These are phyloP conservation scores for Pogonophryne albipinna DNA, from an alignment of 2,797 vertebrate species.

Conservation along the genomic window DNA sequence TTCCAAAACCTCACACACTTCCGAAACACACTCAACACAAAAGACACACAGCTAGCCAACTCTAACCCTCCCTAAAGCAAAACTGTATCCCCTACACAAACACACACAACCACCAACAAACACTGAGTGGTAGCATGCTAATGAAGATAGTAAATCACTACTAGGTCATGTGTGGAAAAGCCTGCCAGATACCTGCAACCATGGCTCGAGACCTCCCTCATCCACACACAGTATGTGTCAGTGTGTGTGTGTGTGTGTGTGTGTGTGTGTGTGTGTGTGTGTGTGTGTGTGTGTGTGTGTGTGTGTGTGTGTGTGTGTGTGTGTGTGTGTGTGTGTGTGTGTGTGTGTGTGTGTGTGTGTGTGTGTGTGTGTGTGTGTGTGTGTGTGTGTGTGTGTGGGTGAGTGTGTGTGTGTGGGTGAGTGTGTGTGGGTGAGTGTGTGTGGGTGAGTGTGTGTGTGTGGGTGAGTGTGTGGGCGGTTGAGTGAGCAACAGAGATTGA, in stretches of 20 bases:
- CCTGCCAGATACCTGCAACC: constrained; percentile 84
- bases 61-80: constrained; percentile 69
- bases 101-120: constrained; percentile 36
- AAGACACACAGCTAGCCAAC: constrained; percentile 61
- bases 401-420: constrained; percentile 10
- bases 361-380: constrained; percentile 23
- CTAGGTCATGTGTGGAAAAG: constrained; percentile 85
- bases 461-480: constrained; percentile 44
- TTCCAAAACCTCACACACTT: constrained; percentile 56
- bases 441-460: constrained; percentile 44
- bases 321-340: constrained; percentile 23
- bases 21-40: constrained; percentile 60
- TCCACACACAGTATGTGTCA: constrained; percentile 60
- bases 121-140: constrained; percentile 70
- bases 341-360: constrained; percentile 8
- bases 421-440: constrained; percentile 23
- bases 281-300: constrained; percentile 21
- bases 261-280: constrained; percentile 24
- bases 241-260: constrained; percentile 26
- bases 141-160: constrained; percentile 86
- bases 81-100: constrained; percentile 44
- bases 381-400: constrained; percentile 19
- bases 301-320: constrained; percentile 22
- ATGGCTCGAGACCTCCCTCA: constrained; percentile 79
- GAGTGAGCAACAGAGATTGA: constrained; percentile 60